Conservation (phyloP, 2,888 invertebrate species). For the Blera fallax region DNA sequence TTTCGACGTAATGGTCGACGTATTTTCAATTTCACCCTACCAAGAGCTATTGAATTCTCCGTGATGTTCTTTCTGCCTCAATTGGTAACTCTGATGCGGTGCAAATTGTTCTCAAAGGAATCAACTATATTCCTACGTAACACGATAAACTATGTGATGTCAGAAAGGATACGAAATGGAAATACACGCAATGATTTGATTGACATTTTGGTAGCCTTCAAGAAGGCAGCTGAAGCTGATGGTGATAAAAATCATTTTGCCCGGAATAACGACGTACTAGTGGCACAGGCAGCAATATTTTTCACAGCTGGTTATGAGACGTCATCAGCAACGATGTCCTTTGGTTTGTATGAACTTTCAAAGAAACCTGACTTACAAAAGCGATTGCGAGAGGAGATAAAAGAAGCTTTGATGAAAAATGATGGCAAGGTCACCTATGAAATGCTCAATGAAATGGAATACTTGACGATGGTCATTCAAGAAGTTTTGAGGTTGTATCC, state of each 20-base stretch:
- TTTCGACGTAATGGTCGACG: slow-evolving; percentile 77
- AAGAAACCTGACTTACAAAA: slow-evolving; percentile 81
- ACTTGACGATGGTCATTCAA: slow-evolving; percentile 81
- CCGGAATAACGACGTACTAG: slow-evolving; percentile 76
- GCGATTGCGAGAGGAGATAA: slow-evolving; percentile 81
- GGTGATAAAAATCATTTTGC: slow-evolving; percentile 74
- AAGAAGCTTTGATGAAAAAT: slow-evolving; percentile 77
- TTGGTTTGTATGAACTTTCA: slow-evolving; percentile 81
- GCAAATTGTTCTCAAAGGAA: slow-evolving; percentile 77
- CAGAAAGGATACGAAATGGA: slow-evolving; percentile 80
- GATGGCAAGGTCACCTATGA: slow-evolving; percentile 81
- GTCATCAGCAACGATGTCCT: slow-evolving; percentile 81
- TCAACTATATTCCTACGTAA: slow-evolving; percentile 79
- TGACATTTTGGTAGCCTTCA: slow-evolving; percentile 82
- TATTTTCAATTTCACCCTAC: slow-evolving; percentile 74
- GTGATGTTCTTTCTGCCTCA: slow-evolving; percentile 79
- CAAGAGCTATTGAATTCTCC: slow-evolving; percentile 77
- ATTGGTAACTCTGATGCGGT: slow-evolving; percentile 75
- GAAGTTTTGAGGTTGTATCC: slow-evolving; percentile 81
- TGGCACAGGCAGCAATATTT: slow-evolving; percentile 80
- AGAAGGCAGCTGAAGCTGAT: slow-evolving; percentile 74
- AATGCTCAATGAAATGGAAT: slow-evolving; percentile 80
- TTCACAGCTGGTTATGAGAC: slow-evolving; percentile 81
- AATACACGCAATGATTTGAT: slow-evolving; percentile 82
- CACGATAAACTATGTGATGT: slow-evolving; percentile 80